phyloP scores from a whole-genome alignment of 2,113 vertebrate genomes.

The Labeo rohita region DNA sequence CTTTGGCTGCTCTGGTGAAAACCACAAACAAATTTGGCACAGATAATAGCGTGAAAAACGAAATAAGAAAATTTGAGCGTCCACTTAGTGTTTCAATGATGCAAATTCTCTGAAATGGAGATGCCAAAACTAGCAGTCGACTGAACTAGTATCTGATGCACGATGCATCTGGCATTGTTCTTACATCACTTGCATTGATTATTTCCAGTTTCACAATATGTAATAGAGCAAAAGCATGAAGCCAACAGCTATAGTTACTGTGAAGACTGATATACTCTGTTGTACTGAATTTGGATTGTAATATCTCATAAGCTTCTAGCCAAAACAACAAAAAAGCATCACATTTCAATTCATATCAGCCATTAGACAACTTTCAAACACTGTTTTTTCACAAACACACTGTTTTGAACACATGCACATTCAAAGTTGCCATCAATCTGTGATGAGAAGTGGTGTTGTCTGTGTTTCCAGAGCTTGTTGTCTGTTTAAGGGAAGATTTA shows the following conservation, averaged over 20 bases:
- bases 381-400: not conserved
- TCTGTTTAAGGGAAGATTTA: conserved; percentile 54
- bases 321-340: conserved; percentile 26
- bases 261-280: conserved; percentile 9
- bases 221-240: not conserved
- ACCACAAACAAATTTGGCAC: conserved; percentile 40
- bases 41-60: conserved; percentile 39
- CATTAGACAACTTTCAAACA: conserved; percentile 11
- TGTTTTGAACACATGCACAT: not conserved
- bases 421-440: conserved; percentile 28
- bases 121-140: not conserved
- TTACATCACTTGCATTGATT: conserved; percentile 16
- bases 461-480: conserved; percentile 32
- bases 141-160: not conserved
- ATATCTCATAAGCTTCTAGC: conserved; percentile 26
- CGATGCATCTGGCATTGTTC: not conserved
- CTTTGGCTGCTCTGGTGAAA: conserved; percentile 45
- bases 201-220: conserved; percentile 21
- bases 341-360: conserved; percentile 26
- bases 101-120: not conserved
- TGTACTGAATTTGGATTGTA: conserved; percentile 31
- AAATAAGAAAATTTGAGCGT: not conserved
- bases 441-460: not conserved
- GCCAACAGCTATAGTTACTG: not conserved
- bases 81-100: not conserved